phyloP scores from a whole-genome alignment of 1,140 invertebrate species.

The Zaprionus capensis region DNA sequence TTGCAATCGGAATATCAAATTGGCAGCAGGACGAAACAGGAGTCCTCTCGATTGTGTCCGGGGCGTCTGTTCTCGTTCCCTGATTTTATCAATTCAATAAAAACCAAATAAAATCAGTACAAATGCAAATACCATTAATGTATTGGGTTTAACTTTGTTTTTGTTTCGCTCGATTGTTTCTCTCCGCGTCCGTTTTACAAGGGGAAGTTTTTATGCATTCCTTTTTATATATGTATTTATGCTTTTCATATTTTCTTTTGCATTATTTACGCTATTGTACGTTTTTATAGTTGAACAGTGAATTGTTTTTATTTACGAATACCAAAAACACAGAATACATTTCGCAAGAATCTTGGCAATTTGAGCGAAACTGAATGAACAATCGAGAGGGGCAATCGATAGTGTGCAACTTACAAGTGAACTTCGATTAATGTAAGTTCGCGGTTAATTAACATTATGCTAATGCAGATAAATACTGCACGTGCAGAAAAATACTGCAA shows the following conservation, averaged over 20 bases:
- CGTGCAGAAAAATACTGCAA: not conserved
- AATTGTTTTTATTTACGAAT: not conserved
- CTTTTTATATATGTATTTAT: slow-evolving; percentile 61
- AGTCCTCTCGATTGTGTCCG: slow-evolving; percentile 45
- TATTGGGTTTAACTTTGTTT: slow-evolving; percentile 82
- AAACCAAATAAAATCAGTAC: slow-evolving; percentile 84
- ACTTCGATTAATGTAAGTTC: not conserved
- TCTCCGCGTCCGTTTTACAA: slow-evolving; percentile 22
- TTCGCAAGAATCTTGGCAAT: not conserved
- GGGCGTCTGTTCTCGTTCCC: slow-evolving; percentile 47
- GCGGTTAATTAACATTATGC: too few species aligned
- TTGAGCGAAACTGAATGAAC: not conserved
- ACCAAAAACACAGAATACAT: not conserved
- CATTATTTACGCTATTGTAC: slow-evolving; percentile 70
- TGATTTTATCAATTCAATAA: slow-evolving; percentile 84
- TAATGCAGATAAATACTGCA: not conserved
- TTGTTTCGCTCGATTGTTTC: slow-evolving; percentile 69
- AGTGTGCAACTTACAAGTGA: not conserved
- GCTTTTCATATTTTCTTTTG: slow-evolving; percentile 60
- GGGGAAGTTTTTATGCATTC: slow-evolving; percentile 51
- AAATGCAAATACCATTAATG: slow-evolving; percentile 84
- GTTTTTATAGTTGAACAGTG: slow-evolving; percentile 61
- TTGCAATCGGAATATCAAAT: slow-evolving; percentile 83
- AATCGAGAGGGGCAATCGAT: not conserved
- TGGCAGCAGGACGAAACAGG: slow-evolving; percentile 62